A percentile compares a stretch with the other conserved stretches of the same genome.
Conservation (phyloP, 2,113 vertebrate genomes). For the Rhinoderma darwinii region DNA sequence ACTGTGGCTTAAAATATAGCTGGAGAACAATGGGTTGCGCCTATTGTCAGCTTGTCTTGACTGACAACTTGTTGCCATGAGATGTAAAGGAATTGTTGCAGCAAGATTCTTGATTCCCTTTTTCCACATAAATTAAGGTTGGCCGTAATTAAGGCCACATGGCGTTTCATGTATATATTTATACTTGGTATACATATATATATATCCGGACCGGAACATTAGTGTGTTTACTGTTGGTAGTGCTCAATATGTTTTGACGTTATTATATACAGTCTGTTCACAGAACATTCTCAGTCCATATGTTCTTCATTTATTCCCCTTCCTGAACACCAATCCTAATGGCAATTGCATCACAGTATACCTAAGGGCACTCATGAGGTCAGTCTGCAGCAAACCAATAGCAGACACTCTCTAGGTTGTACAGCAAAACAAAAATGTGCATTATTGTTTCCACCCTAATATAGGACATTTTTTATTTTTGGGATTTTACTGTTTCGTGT, state of each 20-base stretch:
- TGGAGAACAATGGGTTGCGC: conserved; percentile 24
- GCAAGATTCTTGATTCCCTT: background rate
- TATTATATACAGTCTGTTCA: conserved; percentile 37
- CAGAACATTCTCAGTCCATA: conserved; percentile 17
- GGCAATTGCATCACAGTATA: conserved; percentile 17
- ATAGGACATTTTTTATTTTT: too few relatives aligned
- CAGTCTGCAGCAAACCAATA: background rate
- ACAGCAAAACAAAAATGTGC: background rate
- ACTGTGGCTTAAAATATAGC: conserved; percentile 51
- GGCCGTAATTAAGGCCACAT: conserved; percentile 43
- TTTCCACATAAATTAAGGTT: conserved; percentile 13
- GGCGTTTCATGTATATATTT: background rate
- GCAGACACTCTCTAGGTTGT: background rate
- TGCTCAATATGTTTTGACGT: conserved; percentile 32
- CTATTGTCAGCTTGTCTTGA: conserved; percentile 41
- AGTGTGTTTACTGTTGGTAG: conserved; percentile 26
- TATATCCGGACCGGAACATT: conserved; percentile 20
- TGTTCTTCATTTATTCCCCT: conserved; percentile 21
- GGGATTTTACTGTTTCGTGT: too few relatives aligned
- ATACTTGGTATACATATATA: background rate
- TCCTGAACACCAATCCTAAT: conserved; percentile 23
- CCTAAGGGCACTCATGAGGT: background rate
- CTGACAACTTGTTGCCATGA: conserved; percentile 32
- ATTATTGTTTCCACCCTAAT: too few relatives aligned
- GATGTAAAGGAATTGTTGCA: conserved; percentile 49